Evolutionary conservation across 1,140 invertebrate genomes (phyloP).

Genomic region (Drosophila simulans): DNA sequence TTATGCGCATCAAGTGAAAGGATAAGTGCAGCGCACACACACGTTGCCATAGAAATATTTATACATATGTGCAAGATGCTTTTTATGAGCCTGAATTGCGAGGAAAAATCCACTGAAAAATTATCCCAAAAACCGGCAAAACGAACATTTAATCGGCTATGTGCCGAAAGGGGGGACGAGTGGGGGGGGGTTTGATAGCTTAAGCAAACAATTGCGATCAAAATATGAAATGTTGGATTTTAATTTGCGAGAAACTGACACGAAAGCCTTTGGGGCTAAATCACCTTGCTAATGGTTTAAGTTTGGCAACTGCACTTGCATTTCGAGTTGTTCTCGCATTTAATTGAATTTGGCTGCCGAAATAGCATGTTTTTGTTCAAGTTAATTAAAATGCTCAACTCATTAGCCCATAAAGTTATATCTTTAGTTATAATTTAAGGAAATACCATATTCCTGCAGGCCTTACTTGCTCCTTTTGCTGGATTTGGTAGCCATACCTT

Average conservation of each 20-base stretch:
- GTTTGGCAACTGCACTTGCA: not conserved
- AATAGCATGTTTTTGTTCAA: not conserved
- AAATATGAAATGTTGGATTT: conserved; percentile 22
- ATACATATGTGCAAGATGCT: conserved; percentile 36
- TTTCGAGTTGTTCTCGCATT: not conserved
- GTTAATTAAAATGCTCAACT: not conserved
- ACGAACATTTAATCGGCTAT: conserved; percentile 5
- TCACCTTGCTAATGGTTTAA: conserved; percentile 1
- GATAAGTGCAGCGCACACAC: conserved; percentile 60
- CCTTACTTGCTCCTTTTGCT: too few relatives aligned
- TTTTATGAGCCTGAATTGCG: conserved; percentile 59
- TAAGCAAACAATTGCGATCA: not conserved
- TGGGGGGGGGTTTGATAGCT: not conserved
- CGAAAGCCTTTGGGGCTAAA: not conserved
- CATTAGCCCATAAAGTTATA: not conserved
- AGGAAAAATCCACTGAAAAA: conserved; percentile 50
- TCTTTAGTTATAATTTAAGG: too few relatives aligned
- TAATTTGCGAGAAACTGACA: conserved; percentile 8
- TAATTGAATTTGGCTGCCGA: not conserved
- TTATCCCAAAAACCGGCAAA: conserved; percentile 51
- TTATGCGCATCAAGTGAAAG: conserved; percentile 82
- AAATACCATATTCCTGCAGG: too few relatives aligned
- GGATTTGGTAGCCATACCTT: not conserved
- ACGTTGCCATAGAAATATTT: conserved; percentile 28
- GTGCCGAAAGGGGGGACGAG: not conserved